phyloP scores from a whole-genome alignment of 2,888 invertebrate genomes.

The Germaria angustata region DNA sequence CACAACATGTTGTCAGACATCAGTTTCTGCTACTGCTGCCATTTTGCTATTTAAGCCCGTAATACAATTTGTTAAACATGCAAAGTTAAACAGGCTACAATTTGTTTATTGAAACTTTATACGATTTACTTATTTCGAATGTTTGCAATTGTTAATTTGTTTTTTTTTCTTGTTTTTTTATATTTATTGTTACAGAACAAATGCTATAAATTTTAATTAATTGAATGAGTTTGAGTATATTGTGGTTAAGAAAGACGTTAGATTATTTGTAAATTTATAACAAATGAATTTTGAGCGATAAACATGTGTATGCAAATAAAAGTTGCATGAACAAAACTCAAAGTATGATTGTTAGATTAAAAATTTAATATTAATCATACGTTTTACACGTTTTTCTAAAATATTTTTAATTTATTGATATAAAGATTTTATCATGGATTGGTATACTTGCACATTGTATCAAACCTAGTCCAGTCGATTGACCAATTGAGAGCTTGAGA shows the following conservation, averaged over 20 bases:
- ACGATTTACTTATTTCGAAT: constrained; percentile 16
- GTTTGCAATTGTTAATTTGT: constrained; percentile 46
- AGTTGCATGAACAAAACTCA: not conserved
- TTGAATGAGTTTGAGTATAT: not conserved
- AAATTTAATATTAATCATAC: constrained; percentile 4
- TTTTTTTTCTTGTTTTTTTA: constrained; percentile 14
- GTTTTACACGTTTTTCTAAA: not conserved
- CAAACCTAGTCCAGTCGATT: too few species aligned
- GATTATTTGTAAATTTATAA: not conserved
- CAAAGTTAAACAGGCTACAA: constrained; percentile 64
- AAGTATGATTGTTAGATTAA: not conserved
- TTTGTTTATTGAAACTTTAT: constrained; percentile 38
- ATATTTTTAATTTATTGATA: too few species aligned
- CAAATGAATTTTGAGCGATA: not conserved
- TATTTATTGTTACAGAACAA: not conserved
- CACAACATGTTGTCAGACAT: constrained; percentile 26
- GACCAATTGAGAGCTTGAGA: too few species aligned
- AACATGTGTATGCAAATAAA: not conserved
- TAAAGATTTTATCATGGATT: too few species aligned
- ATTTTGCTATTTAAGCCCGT: constrained; percentile 56
- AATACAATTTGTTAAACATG: constrained; percentile 67
- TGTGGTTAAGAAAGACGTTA: not conserved
- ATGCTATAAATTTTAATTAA: constrained; percentile 42
- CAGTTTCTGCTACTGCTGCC: constrained; percentile 3
- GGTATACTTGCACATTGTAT: too few species aligned